phyloP scores from a whole-genome alignment of 2,797 vertebrate species.

The Mustela erminea region DNA sequence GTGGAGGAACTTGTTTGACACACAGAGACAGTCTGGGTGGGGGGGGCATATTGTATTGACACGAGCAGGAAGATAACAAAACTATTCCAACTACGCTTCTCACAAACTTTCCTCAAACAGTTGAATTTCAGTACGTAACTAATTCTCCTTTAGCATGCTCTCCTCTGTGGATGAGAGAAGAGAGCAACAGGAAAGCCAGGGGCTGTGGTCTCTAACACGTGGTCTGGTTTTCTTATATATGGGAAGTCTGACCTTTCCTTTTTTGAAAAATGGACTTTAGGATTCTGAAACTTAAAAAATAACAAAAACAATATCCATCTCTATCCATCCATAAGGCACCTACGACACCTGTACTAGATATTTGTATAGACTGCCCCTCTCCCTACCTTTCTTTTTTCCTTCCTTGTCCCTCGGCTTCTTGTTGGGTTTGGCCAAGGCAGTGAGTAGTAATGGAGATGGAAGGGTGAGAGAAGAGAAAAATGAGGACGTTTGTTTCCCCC shows the following conservation, averaged over 20 bases:
- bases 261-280: slow-evolving; percentile 16
- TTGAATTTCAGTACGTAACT: not conserved
- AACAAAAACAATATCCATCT: not conserved
- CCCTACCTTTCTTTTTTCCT: not conserved
- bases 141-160: not conserved
- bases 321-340: not conserved
- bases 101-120: not conserved
- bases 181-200: not conserved
- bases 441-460: not conserved
- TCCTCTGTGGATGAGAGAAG: not conserved
- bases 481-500: not conserved
- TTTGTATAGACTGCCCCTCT: not conserved
- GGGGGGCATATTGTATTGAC: no score
- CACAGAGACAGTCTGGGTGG: not conserved
- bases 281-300: not conserved
- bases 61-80: not conserved
- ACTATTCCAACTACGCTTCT: not conserved
- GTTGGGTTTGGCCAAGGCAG: not conserved
- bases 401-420: not conserved
- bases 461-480: not conserved
- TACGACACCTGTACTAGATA: not conserved
- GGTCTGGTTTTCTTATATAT: not conserved
- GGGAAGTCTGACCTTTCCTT: not conserved
- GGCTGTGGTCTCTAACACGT: not conserved
- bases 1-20: not conserved